phyloP scores from a whole-genome alignment of 2,797 vertebrate genomes.

The Catamblyrhynchus diadema region DNA sequence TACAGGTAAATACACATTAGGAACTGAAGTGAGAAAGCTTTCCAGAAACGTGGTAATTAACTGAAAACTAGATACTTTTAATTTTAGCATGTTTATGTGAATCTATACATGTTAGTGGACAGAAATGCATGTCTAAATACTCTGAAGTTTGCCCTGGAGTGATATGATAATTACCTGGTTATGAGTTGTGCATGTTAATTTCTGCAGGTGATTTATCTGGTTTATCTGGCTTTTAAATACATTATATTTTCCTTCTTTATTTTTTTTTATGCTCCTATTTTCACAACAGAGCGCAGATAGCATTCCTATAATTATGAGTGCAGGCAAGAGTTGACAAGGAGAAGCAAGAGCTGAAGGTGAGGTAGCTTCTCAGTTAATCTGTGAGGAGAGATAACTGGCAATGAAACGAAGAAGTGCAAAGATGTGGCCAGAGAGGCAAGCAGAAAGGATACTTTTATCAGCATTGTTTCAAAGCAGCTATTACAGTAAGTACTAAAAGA shows the following conservation, averaged over 20 bases:
- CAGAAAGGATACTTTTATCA: conserved; percentile 16
- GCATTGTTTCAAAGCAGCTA: conserved; percentile 14
- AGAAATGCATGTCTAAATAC: conserved; percentile 15
- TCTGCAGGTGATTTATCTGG: conserved; percentile 39
- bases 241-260: background rate
- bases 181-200: background rate
- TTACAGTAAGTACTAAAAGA: conserved; percentile 34
- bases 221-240: conserved; percentile 38
- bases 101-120: conserved; percentile 3
- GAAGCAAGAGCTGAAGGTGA: conserved; percentile 28
- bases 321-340: conserved; percentile 14
- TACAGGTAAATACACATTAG: background rate
- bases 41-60: conserved; percentile 25
- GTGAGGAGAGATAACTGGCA: background rate
- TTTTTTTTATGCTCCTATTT: conserved; percentile 1
- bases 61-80: background rate
- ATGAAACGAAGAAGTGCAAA: background rate
- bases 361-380: background rate
- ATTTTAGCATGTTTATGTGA: conserved; percentile 8
- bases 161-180: conserved; percentile 5
- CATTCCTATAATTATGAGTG: background rate
- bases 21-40: background rate
- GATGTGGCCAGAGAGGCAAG: background rate
- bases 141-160: conserved; percentile 27
- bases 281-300: conserved; percentile 10